Conservation (phyloP, 2,797 vertebrate species). For the Chrysolophus pictus region DNA sequence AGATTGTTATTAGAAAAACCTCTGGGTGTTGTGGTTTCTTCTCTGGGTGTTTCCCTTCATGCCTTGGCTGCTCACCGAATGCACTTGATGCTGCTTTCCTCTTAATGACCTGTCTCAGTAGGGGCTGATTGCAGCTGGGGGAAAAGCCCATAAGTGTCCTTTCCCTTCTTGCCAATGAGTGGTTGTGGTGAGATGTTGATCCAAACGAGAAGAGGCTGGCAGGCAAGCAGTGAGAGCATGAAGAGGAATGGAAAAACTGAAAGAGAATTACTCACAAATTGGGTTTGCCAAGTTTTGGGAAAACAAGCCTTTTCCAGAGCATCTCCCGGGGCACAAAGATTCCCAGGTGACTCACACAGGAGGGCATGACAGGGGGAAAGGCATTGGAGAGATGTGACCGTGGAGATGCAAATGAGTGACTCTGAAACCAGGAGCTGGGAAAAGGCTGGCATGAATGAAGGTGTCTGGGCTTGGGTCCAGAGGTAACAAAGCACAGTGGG, state of each 20-base stretch:
- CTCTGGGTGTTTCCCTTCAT: neutral
- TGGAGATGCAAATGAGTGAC: accelerated
- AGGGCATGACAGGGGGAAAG: neutral
- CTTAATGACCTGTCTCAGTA: accelerated
- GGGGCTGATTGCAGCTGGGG: neutral
- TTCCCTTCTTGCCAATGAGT: neutral
- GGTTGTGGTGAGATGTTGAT: neutral
- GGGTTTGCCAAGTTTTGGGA: neutral
- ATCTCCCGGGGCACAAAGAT: neutral
- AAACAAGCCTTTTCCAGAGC: neutral
- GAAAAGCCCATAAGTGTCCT: neutral
- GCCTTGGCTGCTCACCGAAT: neutral
- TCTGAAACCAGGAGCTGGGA: neutral
- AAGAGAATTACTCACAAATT: neutral
- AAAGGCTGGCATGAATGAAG: neutral
- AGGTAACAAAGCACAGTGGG: accelerated
- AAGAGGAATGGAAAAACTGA: neutral
- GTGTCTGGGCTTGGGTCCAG: neutral
- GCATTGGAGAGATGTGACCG: neutral
- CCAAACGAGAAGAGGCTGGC: neutral
- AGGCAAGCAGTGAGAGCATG: neutral
- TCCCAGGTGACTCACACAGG: accelerated
- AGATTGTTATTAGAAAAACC: neutral
- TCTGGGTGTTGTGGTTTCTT: neutral
- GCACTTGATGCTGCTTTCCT: neutral